Conservation (phyloP, 2,113 vertebrate species). For the Columbina picui region DNA sequence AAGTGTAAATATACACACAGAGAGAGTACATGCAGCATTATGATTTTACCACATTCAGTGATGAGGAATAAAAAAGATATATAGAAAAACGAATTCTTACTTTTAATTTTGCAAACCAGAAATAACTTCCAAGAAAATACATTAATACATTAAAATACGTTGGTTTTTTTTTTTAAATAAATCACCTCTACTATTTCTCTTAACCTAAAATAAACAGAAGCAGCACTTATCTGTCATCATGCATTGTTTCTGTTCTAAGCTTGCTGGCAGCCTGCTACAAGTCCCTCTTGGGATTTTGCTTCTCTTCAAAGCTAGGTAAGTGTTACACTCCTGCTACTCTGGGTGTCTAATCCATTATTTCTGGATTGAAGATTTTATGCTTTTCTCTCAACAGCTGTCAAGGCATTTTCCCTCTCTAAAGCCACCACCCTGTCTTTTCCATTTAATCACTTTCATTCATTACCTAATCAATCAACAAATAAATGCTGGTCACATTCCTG, state of each 20-base stretch:
- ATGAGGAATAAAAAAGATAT: neutral
- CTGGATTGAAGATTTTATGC: neutral
- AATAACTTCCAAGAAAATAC: slow-evolving; percentile 18
- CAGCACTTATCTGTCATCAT: neutral
- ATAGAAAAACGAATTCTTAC: neutral
- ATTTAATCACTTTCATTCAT: neutral
- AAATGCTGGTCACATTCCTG: neutral
- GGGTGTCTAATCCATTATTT: neutral
- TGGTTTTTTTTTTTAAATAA: neutral
- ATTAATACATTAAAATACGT: neutral
- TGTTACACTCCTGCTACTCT: neutral
- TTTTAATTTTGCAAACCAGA: slow-evolving; percentile 4
- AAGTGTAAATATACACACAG: neutral
- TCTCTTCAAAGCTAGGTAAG: neutral
- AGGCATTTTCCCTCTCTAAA: neutral
- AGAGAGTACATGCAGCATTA: neutral
- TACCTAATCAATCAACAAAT: slow-evolving; percentile 9
- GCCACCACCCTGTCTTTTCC: neutral
- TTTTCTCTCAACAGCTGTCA: slow-evolving; percentile 24
- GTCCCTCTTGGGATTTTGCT: neutral
- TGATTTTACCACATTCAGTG: neutral
- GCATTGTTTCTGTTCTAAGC: neutral
- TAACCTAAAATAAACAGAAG: slow-evolving; percentile 22
- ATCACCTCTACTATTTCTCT: neutral
- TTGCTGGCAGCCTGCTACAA: neutral